Evolutionary conservation across 2,797 vertebrate species (phyloP), one percentile per base, ranked within the genome.

Genomic region (Micrastur ruficollis): DNA sequence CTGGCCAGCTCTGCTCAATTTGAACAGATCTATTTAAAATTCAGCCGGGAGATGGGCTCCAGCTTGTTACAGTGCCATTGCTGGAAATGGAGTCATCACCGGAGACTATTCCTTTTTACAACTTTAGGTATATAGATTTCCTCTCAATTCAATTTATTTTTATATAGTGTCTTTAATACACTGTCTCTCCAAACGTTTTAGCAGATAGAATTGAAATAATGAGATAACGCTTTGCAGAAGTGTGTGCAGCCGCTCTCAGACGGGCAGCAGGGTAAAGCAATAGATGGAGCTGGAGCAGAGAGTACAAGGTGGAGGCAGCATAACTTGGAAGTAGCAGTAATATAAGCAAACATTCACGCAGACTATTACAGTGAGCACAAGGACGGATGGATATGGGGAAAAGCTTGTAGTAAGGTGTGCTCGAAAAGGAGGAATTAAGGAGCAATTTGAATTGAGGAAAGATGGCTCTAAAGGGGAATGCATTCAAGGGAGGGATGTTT

Each of bases 161-260:
- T 97, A 97, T 97, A 95, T 94, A 85, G 93, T 85, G 95, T 96
- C 95, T 93, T 97, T 97, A 97, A 97, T 96, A 94, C 92, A 97
- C 84, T 83, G 89, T 95, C 91, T 97, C 95, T 93, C 75, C 96
- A 86, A 97, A 97, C 2, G 87, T 95, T 97, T 97, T 96, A 97
- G 95, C 97, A 96, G 96, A 96, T 97, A 96, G 96, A 97, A 95
- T 91, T 86, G 95, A 73, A 96, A 89, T 97, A 97, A 97, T 97
- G 97, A 97, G 97, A 93, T 96, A 97, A 97, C 85, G 86, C 87
- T 97, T 96, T 94, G 88, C 95, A 93, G 92, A 90, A 95, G 89
- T 86, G 95, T 21, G 75, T 90, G 89, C 93, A 89, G 94, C 93
- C 14, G 2, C 95, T 91, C 89, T 93, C 94, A 68, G 92, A 42